Evolutionary conservation across 2,797 vertebrate species (phyloP).

Genomic region (Microctenopoma steveboyesi): DNA sequence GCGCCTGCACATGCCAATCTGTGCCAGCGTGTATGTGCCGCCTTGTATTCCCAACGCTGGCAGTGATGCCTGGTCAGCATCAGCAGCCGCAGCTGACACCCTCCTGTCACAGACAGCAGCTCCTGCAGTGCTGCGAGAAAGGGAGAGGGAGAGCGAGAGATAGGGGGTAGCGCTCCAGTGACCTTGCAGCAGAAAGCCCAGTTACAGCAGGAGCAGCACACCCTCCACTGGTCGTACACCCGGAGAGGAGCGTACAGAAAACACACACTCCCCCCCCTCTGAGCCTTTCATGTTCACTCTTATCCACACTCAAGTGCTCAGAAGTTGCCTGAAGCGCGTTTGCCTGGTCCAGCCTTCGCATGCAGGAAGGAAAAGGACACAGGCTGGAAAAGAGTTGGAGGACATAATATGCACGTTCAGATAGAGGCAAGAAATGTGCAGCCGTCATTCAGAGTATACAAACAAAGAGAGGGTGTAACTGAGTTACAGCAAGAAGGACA

Average conservation of each 20-base stretch:
- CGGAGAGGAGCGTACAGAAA: conserved; percentile 1
- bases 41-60: conserved; percentile 42
- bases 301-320: conserved; percentile 37
- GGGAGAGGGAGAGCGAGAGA: conserved; percentile 1
- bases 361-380: conserved; percentile 32
- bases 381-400: conserved; percentile 24
- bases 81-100: conserved; percentile 52
- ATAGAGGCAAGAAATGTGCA: conserved; percentile 31
- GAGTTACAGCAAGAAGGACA: conserved; percentile 11
- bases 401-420: conserved; percentile 14
- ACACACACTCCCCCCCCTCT: background rate
- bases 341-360: conserved; percentile 27
- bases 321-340: conserved; percentile 50
- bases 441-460: conserved; percentile 45
- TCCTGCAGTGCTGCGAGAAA: conserved; percentile 54
- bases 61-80: conserved; percentile 64
- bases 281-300: conserved; percentile 29
- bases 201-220: conserved; percentile 37
- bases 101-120: conserved; percentile 53
- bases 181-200: conserved; percentile 74
- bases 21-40: conserved; percentile 44
- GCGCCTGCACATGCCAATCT: conserved; percentile 23
- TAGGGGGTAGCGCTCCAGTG: conserved; percentile 27
- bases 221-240: conserved; percentile 27
- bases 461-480: conserved; percentile 26